Evolutionary conservation across 2,888 invertebrate genomes (phyloP), one percentile per base, ranked within the genome.

Genomic region (Parnassius smintheus): DNA sequence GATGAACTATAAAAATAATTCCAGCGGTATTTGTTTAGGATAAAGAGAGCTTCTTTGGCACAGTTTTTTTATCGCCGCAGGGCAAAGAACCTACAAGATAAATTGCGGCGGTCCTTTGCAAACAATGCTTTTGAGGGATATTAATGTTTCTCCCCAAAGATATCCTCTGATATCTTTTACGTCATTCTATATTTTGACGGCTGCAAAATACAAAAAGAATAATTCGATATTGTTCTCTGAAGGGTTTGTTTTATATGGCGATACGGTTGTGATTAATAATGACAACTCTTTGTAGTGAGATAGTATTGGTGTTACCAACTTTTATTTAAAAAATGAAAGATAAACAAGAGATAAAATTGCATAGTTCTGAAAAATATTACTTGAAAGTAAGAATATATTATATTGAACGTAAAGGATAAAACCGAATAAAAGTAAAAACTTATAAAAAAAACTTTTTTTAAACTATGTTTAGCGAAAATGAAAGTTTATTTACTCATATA

Each of bases 141-240:
- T 63, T 63, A 63, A 63, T 63, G 54, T 56, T 46, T 51, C 55
- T 54, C 62, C 52, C 51, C 56, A 18, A 49, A 58, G 54, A 58
- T 35, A 35, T 56, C 56, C 56, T 9, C 56, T 48, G 59, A 59
- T 63, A 59, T 63, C 63, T 63, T 62, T 59, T 63, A 56, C 59
- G 63, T 63, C 59, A 59, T 63, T 59, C 59, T 59, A 59, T 63
- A 59, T 59, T 63, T 63, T 63, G 63, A 63, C 63, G 59, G 59
- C 46, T 25, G 46, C 63, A 59, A 61, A 56, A 61, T 61, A 61
- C 18, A 61, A 13, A 52, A 18, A 51, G 12, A 42, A 63, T 63
- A 59, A 63, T 59, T 59, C 52, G 63, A 59, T 59, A 63, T 56
- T 56, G 41, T 49, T 13, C 11, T 45, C 35, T 42, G 58, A 51